phyloP scores from a whole-genome alignment of 2,797 vertebrate genomes.

The Tapirus indicus region DNA sequence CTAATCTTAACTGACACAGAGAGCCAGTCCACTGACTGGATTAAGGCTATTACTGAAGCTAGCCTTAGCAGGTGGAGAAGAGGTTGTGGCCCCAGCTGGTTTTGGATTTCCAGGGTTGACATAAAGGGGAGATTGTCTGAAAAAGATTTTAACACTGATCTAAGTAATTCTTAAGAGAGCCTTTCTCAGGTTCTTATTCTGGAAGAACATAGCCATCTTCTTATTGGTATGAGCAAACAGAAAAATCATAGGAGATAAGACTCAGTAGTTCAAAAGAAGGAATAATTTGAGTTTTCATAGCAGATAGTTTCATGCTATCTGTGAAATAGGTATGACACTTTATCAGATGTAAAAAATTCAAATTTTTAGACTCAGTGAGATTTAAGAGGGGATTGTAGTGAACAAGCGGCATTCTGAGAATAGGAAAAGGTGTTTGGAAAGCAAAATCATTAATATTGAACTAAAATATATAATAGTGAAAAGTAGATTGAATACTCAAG shows the following conservation, averaged over 20 bases:
- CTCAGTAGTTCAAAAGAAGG: constrained; percentile 2
- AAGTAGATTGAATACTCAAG: background rate
- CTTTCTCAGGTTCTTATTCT: constrained; percentile 17
- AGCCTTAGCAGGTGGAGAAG: background rate
- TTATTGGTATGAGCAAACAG: background rate
- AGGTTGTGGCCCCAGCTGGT: background rate
- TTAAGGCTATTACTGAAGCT: background rate
- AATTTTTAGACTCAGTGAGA: background rate
- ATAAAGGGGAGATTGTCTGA: background rate
- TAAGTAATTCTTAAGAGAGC: constrained; percentile 24
- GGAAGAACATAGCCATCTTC: background rate
- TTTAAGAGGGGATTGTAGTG: constrained; percentile 34
- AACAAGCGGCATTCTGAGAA: background rate
- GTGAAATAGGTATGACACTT: constrained; percentile 11
- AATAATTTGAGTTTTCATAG: constrained; percentile 35
- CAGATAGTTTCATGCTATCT: constrained; percentile 2
- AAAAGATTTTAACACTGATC: background rate
- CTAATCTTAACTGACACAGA: background rate
- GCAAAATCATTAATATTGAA: constrained; percentile 34
- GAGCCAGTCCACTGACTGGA: background rate
- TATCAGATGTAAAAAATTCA: background rate
- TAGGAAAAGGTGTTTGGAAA: constrained; percentile 30
- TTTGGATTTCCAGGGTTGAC: constrained; percentile 1
- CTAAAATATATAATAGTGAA: constrained; percentile 7
- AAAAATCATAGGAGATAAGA: background rate